Percentiles rank a stretch among this genome's conserved stretches.
Conservation (phyloP, 2,888 invertebrate species). For the Phania funesta region DNA sequence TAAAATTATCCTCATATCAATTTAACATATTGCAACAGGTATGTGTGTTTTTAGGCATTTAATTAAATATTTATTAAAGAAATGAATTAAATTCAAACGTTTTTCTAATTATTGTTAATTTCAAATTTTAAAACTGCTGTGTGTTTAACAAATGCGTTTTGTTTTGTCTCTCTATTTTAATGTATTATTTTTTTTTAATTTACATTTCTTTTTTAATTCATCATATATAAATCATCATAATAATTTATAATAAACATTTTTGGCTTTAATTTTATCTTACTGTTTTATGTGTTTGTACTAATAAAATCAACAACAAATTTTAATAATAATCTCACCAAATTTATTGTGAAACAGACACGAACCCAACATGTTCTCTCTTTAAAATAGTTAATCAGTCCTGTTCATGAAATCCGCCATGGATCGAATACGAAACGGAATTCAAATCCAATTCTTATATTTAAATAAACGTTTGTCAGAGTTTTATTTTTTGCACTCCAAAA, state of each 20-base stretch:
- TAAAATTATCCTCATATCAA: too few species aligned
- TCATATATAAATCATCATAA: slow-evolving; percentile 24
- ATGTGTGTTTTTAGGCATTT: not conserved
- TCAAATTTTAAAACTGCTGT: not conserved
- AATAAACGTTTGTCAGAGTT: too few species aligned
- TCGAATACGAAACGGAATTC: too few species aligned
- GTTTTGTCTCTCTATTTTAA: not conserved
- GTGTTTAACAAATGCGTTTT: slow-evolving; percentile 2
- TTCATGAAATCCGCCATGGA: too few species aligned
- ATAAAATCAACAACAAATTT: slow-evolving; percentile 10
- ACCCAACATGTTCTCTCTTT: slow-evolving; percentile 3
- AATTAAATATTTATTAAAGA: not conserved
- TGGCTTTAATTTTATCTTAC: slow-evolving; percentile 35
- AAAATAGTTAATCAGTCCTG: slow-evolving; percentile 13
- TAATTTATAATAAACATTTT: slow-evolving; percentile 36
- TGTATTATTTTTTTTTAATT: slow-evolving; percentile 1
- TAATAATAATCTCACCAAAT: not conserved
- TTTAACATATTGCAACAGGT: too few species aligned
- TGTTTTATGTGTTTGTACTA: slow-evolving; percentile 52
- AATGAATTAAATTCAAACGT: not conserved
- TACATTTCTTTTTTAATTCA: slow-evolving; percentile 18
- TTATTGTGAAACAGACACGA: too few species aligned
- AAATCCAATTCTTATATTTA: not conserved
- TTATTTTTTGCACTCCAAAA: too few species aligned
- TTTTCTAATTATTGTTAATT: not conserved